Evolutionary conservation across 2,113 vertebrate species (phyloP), one percentile per base, ranked within the genome.

Genomic region (Hipposideros armiger): DNA sequence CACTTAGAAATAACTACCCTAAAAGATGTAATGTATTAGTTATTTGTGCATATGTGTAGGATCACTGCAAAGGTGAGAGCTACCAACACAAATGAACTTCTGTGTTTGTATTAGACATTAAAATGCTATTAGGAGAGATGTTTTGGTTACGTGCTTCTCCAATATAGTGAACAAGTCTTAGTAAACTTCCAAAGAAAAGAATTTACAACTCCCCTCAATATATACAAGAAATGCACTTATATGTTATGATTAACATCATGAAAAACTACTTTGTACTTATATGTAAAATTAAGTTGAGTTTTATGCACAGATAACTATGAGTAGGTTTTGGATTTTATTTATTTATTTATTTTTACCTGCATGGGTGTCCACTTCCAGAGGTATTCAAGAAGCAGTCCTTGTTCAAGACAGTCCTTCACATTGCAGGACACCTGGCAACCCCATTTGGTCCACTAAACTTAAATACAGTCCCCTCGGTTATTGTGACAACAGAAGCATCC

Each of bases 161-260:
- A 88, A 24, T 30, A 47, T 1, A 84, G 19, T 54, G 30, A 66
- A 8, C 19, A 81, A 84, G 19, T 62, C n/a, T 94, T 85, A 76
- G n/a, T 87, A 64, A 92, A 70, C 11, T 90, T 80, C 20, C 47
- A 54, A 97, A 84, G 62, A 67, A 86, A 94, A 36, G 11, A 56
- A 78, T 80, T 94, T 67, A 73, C 9, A 69, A 67, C n/a, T 42
- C 70, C 20, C 36, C 45, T 42, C 42, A 72, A 56, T 76, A n/a
- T 54, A n/a, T 28, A 69, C 1, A 70, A 67, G 17, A 96, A 92
- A 52, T 80, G 1, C 7, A 16, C 74, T 60, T 8, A 72, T 40
- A 45, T n/a, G 62, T 36, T 83, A 7, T 22, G 64, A 54, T 52
- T 56, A 70, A 67, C 72, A 13, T 67, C n/a, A 64, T 50, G 81